These are phyloP conservation scores for Lysandra bellargus DNA, from an alignment of 2,888 invertebrate species.

Conservation along the genomic window DNA sequence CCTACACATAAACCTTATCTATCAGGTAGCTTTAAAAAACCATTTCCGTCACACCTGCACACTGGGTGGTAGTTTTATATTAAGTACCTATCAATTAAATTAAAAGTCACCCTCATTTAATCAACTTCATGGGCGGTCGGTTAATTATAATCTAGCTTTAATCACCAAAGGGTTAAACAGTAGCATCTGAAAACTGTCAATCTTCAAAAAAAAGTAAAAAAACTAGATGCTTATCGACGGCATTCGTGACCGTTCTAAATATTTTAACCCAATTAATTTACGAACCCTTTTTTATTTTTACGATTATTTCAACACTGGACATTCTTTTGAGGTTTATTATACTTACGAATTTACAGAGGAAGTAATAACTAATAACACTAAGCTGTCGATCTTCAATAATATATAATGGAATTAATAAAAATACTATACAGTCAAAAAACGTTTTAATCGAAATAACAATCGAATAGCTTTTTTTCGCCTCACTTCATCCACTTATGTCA, in stretches of 20 bases:
- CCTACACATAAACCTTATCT: neutral
- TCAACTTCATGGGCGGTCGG: constrained; percentile 15
- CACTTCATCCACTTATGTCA: too few species aligned
- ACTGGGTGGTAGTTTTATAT: constrained; percentile 9
- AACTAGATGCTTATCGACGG: constrained; percentile 20
- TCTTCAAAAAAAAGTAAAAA: neutral
- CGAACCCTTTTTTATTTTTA: constrained; percentile 15
- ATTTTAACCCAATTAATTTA: constrained; percentile 26
- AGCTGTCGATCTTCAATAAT: too few species aligned
- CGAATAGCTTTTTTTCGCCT: too few species aligned
- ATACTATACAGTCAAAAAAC: too few species aligned
- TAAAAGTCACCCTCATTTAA: constrained; percentile 6
- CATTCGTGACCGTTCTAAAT: constrained; percentile 20
- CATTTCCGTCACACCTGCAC: constrained; percentile 18
- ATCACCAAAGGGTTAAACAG: constrained; percentile 24
- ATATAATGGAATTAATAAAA: too few species aligned
- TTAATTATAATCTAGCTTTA: neutral
- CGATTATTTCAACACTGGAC: constrained; percentile 1
- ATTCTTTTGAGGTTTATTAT: neutral
- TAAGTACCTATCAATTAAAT: constrained; percentile 1
- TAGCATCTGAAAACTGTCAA: constrained; percentile 28
- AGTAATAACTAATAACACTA: neutral
- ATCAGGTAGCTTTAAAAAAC: neutral
- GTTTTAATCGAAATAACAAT: too few species aligned
- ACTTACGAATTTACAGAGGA: neutral